Conservation (phyloP, 2,888 invertebrate species). For the Chorisops tibialis region DNA sequence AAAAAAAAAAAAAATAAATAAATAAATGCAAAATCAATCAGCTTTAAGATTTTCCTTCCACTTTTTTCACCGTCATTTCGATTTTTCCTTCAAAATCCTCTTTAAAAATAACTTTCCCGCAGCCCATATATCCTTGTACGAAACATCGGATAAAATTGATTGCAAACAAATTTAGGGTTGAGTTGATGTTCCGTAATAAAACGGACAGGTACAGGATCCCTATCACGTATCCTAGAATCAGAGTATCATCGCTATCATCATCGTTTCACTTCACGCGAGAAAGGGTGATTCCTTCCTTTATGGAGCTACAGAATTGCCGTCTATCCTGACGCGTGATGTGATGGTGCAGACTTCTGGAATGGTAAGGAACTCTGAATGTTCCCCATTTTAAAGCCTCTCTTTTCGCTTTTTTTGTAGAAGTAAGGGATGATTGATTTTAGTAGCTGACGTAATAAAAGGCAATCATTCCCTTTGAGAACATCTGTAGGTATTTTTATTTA, state of each 20-base stretch:
- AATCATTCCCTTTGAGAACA: conserved; percentile 31
- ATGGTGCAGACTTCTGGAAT: too few species aligned
- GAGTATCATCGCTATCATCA: conserved; percentile 31
- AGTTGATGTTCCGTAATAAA: conserved; percentile 33
- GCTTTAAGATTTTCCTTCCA: too few species aligned
- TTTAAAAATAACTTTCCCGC: background rate
- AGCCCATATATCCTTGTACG: too few species aligned
- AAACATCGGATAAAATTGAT: conserved; percentile 29
- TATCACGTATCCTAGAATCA: conserved; percentile 11
- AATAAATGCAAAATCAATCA: too few species aligned
- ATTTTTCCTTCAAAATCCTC: background rate
- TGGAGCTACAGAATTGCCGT: background rate
- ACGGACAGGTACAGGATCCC: conserved; percentile 29
- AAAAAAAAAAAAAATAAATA: too few species aligned
- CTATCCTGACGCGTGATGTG: too few species aligned
- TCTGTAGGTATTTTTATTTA: conserved; percentile 28
- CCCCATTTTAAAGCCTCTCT: conserved; percentile 1
- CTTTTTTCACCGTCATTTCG: conserved; percentile 1
- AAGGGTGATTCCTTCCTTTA: background rate
- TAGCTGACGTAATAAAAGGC: conserved; percentile 34
- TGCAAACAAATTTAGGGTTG: conserved; percentile 34
- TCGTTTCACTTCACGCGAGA: conserved; percentile 23
- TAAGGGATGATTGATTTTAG: conserved; percentile 31
- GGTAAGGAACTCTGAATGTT: too few species aligned
- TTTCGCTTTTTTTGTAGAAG: background rate